These are phyloP conservation scores for Tautogolabrus adspersus DNA, from an alignment of 2,113 vertebrate genomes.

Conservation along the genomic window DNA sequence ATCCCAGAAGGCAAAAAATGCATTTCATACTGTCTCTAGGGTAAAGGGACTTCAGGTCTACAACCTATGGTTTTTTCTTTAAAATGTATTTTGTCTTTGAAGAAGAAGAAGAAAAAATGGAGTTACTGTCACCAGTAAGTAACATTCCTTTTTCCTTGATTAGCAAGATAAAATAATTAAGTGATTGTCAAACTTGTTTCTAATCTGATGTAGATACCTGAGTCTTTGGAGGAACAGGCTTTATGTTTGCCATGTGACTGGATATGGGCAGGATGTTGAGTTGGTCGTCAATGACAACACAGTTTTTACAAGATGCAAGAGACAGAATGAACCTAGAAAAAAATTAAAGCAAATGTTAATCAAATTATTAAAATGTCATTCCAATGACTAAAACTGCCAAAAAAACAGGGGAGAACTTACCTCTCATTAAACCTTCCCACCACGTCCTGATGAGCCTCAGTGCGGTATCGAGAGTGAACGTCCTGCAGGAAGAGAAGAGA, in stretches of 20 bases:
- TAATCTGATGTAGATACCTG: slow-evolving; percentile 78
- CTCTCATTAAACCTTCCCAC: slow-evolving; percentile 97
- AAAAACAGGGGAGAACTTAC: slow-evolving; percentile 63
- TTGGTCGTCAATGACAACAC: slow-evolving; percentile 95
- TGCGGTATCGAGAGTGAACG: slow-evolving; percentile 95
- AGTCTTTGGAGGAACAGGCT: slow-evolving; percentile 88
- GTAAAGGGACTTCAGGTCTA: too few relatives aligned
- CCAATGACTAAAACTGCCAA: neutral
- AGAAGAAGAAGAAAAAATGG: too few relatives aligned
- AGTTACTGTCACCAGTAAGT: too few relatives aligned
- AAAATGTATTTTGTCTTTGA: too few relatives aligned
- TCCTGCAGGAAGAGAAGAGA: slow-evolving; percentile 82
- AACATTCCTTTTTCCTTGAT: too few relatives aligned
- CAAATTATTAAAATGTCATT: neutral
- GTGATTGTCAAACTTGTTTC: neutral
- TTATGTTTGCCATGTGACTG: slow-evolving; percentile 90
- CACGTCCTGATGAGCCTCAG: slow-evolving; percentile 97
- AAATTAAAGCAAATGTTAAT: neutral
- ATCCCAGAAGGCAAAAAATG: too few relatives aligned
- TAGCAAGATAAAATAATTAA: too few relatives aligned
- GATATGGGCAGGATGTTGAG: slow-evolving; percentile 95
- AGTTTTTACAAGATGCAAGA: slow-evolving; percentile 93
- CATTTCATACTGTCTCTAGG: too few relatives aligned
- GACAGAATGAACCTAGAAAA: slow-evolving; percentile 92
- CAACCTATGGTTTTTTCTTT: too few relatives aligned